Conservation (phyloP, 2,113 vertebrate species). For the Channa argus region DNA sequence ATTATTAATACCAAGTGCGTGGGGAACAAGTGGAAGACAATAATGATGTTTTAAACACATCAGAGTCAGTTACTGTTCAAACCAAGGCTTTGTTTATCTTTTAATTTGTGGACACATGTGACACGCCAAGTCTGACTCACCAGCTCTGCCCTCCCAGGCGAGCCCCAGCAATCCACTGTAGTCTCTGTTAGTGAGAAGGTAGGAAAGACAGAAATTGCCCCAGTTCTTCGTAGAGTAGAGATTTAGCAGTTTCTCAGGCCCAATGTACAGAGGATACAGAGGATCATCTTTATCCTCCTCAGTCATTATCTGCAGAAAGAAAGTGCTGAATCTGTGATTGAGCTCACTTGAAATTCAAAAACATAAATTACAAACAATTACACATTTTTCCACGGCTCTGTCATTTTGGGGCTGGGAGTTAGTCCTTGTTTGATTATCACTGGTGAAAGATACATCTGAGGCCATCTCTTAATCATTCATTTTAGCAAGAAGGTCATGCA, state of each 20-base stretch:
- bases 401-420: neutral
- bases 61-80: too few species aligned
- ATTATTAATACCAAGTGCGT: too few species aligned
- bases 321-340: neutral
- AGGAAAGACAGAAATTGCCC: constrained; percentile 86
- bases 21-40: too few species aligned
- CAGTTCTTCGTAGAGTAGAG: constrained; percentile 83
- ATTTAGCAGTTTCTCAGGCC: constrained; percentile 85
- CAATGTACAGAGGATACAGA: constrained; percentile 74
- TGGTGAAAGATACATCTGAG: neutral
- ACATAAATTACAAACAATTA: too few species aligned
- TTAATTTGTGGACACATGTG: neutral
- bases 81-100: too few species aligned
- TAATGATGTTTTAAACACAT: too few species aligned
- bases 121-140: constrained; percentile 66
- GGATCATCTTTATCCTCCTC: constrained; percentile 73
- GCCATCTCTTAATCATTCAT: neutral
- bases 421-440: neutral
- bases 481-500: neutral
- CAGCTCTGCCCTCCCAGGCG: constrained; percentile 85
- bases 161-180: constrained; percentile 85
- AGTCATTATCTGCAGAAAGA: constrained; percentile 69
- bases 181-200: constrained; percentile 86
- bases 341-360: neutral
- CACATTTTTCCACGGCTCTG: too few species aligned